Conservation (phyloP, 23 tunicate genomes). For the Clavelina lepadiformis region DNA sequence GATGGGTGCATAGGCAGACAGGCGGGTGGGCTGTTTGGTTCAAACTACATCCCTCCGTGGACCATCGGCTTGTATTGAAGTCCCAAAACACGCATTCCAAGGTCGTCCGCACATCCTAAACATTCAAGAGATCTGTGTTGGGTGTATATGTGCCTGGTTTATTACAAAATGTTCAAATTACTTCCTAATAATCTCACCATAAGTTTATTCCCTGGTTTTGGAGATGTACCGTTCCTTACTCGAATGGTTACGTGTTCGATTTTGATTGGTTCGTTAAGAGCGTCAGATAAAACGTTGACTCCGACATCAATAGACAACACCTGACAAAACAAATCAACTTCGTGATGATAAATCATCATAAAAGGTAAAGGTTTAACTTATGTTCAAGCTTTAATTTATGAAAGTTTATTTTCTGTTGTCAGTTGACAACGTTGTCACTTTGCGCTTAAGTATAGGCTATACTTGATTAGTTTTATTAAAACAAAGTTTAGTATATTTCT, state of each 20-base stretch:
- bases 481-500: no score
- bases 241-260: not conserved
- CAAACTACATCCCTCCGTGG: conserved; percentile 7
- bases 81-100: conserved; percentile 21
- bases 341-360: no score
- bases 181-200: not conserved
- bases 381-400: no score
- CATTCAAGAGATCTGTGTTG: not conserved
- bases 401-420: no score
- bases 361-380: no score
- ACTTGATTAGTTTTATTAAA: no score
- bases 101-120: conserved; percentile 1
- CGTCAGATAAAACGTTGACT: not conserved
- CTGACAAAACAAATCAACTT: not conserved
- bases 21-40: not conserved
- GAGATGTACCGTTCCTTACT: not conserved
- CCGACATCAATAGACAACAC: not conserved
- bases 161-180: no score
- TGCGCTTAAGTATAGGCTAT: no score
- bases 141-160: no score
- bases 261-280: not conserved
- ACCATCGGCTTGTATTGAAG: conserved; percentile 2
- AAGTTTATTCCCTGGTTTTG: not conserved
- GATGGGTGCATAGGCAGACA: conserved; percentile 17
- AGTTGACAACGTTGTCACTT: no score